Evolutionary conservation across 1,140 invertebrate genomes (phyloP), one percentile per base, ranked within the genome.

Genomic region (Ditylenchus dipsaci): DNA sequence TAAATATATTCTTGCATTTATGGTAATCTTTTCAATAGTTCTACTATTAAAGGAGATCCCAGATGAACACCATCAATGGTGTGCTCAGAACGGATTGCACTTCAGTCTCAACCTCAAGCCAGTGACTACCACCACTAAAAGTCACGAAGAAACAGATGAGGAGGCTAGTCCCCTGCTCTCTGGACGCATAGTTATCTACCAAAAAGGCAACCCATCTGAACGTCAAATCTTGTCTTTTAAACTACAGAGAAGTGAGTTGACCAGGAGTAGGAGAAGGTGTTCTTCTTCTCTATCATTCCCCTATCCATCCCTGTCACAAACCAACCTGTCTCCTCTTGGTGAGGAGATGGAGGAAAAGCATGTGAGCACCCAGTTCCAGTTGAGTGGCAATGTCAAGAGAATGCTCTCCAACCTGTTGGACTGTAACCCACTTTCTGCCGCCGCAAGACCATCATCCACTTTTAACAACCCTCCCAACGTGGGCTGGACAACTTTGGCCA

Each of bases 1-100:
- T n/a, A n/a, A n/a, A n/a, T n/a, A n/a, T n/a, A n/a, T n/a, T n/a
- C n/a, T n/a, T n/a, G n/a, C n/a, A n/a, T n/a, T n/a, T n/a, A n/a
- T n/a, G n/a, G n/a, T n/a, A n/a, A n/a, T n/a, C 21, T 56, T 56
- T 56, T 13, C 53, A 56, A 56, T 5, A 29, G 3, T 23, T 9
- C 29, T 61, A 13, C n/a, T 13, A 17, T 26, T 77, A 53, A 29
- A 78, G 77, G 78, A 80, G 56, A 80, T 80, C 29, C 57, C 80
- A 8, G 80, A 77, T 33, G 53, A 57, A 11, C 75, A 75, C 33
- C 79, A 82, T 59, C 57, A 63, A 29, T 82, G 80, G 80, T 81
- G 76, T 65, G 64, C 73, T 47, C 78, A 80, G 59, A 80, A 80
- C 63, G 78, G 78, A 11, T 65, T 80, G 9, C 78, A 80, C 61